A percentile compares a stretch with the other conserved stretches of the same genome.
phyloP scores from a whole-genome alignment of 2,113 vertebrate species.

The Etheostoma spectabile region DNA sequence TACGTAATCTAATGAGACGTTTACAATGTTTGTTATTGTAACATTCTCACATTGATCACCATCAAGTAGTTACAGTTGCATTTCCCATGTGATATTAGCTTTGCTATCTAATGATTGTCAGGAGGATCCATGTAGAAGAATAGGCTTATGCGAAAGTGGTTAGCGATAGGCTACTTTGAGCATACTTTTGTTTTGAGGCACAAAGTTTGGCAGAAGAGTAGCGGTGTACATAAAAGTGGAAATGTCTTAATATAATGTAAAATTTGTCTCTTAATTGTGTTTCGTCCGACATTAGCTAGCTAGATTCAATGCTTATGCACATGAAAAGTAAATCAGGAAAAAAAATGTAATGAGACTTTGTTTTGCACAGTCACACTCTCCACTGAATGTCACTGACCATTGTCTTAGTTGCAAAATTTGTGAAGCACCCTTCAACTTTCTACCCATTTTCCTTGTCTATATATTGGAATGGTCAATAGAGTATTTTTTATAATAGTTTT shows the following conservation, averaged over 20 bases:
- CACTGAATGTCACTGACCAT: conserved; percentile 73
- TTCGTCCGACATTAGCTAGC: conserved; percentile 35
- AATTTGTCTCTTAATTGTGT: conserved; percentile 50
- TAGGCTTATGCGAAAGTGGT: conserved; percentile 2
- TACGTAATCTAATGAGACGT: conserved; percentile 8
- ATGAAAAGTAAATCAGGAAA: conserved; percentile 46
- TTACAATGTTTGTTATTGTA: not conserved
- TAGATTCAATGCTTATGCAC: conserved; percentile 31
- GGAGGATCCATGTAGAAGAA: conserved; percentile 29
- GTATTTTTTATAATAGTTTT: conserved; percentile 86
- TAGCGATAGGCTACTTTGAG: conserved; percentile 8
- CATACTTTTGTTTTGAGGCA: conserved; percentile 31
- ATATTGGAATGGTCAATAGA: conserved; percentile 74
- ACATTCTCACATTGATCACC: conserved; percentile 4
- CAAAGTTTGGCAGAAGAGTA: conserved; percentile 17
- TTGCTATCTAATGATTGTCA: conserved; percentile 9
- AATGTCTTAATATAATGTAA: conserved; percentile 57
- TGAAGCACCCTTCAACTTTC: conserved; percentile 65
- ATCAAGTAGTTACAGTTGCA: not conserved
- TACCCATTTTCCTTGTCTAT: conserved; percentile 65
- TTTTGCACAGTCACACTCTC: conserved; percentile 47
- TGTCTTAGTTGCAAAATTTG: conserved; percentile 45
- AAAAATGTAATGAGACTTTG: conserved; percentile 48
- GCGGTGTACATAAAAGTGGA: conserved; percentile 50
- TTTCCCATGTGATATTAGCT: conserved; percentile 14